Conservation (phyloP, 2,113 vertebrate genomes). For the Labeo catla region DNA sequence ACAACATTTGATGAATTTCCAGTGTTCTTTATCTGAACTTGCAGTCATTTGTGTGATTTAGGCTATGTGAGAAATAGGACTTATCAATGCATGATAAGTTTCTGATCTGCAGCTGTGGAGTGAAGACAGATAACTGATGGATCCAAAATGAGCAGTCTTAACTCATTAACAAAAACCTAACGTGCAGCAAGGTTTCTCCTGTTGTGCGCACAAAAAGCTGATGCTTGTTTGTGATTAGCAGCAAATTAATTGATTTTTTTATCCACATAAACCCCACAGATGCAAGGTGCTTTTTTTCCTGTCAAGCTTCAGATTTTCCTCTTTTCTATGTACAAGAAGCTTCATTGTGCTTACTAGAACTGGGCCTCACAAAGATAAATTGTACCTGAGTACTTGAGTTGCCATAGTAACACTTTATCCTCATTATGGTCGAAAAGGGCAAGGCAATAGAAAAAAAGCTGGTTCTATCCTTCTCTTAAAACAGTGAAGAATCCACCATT, state of each 20-base stretch:
- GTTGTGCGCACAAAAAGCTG: conserved; percentile 7
- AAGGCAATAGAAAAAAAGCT: conserved; percentile 30
- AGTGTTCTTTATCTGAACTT: not conserved
- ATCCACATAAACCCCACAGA: conserved; percentile 40
- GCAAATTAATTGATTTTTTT: conserved; percentile 51
- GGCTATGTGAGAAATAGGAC: conserved; percentile 3
- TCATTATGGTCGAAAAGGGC: conserved; percentile 60
- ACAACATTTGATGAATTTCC: not conserved
- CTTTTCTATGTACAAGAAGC: conserved; percentile 13
- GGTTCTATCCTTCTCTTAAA: conserved; percentile 44
- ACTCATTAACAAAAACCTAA: conserved; percentile 44
- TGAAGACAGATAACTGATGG: conserved; percentile 33
- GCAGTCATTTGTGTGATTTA: conserved; percentile 29
- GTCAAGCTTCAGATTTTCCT: conserved; percentile 36
- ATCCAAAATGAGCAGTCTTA: conserved; percentile 39
- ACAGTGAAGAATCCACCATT: conserved; percentile 31
- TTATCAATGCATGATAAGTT: conserved; percentile 40
- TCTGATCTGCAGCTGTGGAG: conserved; percentile 25
- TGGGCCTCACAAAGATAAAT: conserved; percentile 57
- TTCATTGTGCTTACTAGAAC: conserved; percentile 37
- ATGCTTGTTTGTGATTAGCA: conserved; percentile 46
- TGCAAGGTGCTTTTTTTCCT: conserved; percentile 10
- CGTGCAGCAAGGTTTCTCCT: conserved; percentile 19
- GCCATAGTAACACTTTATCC: conserved; percentile 63
- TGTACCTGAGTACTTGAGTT: conserved; percentile 59